These are phyloP conservation scores for Poeciliopsis occidentalis DNA, from an alignment of 2,113 vertebrate genomes.

Conservation along the genomic window DNA sequence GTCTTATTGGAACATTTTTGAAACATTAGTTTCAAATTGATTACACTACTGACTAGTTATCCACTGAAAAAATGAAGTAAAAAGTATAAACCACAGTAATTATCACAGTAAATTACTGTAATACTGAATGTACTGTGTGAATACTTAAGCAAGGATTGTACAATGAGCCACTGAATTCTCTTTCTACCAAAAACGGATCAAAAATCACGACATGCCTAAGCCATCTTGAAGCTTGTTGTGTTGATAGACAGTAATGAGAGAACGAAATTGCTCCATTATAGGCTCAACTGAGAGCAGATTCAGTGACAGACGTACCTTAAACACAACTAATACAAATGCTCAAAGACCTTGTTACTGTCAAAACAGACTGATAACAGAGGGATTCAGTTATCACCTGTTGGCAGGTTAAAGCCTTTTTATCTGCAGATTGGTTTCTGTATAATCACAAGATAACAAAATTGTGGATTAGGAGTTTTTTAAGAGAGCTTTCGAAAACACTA, in stretches of 20 bases:
- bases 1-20: too few species aligned
- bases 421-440: constrained; percentile 1
- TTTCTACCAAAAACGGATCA: constrained; percentile 11
- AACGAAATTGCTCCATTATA: constrained; percentile 37
- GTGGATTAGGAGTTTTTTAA: neutral
- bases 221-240: constrained; percentile 6
- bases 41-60: too few species aligned
- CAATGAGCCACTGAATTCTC: neutral
- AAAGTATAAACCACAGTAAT: too few species aligned
- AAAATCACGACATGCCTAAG: neutral
- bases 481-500: neutral
- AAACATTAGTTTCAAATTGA: too few species aligned
- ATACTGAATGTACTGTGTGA: neutral
- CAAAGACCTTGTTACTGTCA: constrained; percentile 17
- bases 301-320: constrained; percentile 20
- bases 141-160: neutral
- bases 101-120: too few species aligned
- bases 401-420: constrained; percentile 15
- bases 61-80: too few species aligned
- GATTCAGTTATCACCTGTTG: constrained; percentile 10
- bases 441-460: neutral
- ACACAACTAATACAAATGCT: constrained; percentile 11
- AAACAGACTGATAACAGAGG: constrained; percentile 26
- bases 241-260: constrained; percentile 47
- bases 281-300: constrained; percentile 27